A percentile compares a stretch with the other conserved stretches of the same genome.
phyloP scores from a whole-genome alignment of 2,888 invertebrate genomes.

The Acleris laterana region DNA sequence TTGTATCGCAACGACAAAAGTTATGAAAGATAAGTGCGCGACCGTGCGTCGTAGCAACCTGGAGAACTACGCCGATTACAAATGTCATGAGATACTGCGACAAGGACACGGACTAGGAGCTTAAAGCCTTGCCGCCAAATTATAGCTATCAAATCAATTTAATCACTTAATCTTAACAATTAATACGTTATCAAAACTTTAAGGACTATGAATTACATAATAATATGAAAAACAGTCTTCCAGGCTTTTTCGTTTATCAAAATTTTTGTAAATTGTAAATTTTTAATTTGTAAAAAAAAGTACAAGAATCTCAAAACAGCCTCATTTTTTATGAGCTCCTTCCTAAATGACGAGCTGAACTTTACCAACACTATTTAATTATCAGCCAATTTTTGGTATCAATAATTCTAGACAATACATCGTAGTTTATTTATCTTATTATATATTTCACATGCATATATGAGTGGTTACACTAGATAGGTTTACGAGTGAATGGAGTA shows the following conservation, averaged over 20 bases:
- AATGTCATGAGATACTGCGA: too few relatives aligned
- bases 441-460: conserved; percentile 27
- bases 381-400: conserved; percentile 68
- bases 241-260: conserved; percentile 77
- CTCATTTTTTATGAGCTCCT: conserved; percentile 57
- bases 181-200: conserved; percentile 78
- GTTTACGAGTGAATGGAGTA: conserved; percentile 35
- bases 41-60: too few relatives aligned
- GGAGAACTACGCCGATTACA: too few relatives aligned
- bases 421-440: conserved; percentile 39
- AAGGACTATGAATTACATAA: conserved; percentile 77
- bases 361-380: conserved; percentile 50
- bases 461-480: conserved; percentile 20
- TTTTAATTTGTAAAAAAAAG: conserved; percentile 69
- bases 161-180: conserved; percentile 66
- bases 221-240: conserved; percentile 82
- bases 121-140: conserved; percentile 17
- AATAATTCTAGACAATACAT: conserved; percentile 51
- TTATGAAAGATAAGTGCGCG: too few relatives aligned
- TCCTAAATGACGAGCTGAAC: conserved; percentile 46
- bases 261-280: conserved; percentile 82
- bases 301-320: conserved; percentile 76
- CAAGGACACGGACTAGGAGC: too few relatives aligned
- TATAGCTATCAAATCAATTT: conserved; percentile 29
- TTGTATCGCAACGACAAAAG: too few relatives aligned